These are phyloP conservation scores for Flabesymbios commensalis DNA, from an alignment of 2,888 invertebrate genomes.

Conservation along the genomic window DNA sequence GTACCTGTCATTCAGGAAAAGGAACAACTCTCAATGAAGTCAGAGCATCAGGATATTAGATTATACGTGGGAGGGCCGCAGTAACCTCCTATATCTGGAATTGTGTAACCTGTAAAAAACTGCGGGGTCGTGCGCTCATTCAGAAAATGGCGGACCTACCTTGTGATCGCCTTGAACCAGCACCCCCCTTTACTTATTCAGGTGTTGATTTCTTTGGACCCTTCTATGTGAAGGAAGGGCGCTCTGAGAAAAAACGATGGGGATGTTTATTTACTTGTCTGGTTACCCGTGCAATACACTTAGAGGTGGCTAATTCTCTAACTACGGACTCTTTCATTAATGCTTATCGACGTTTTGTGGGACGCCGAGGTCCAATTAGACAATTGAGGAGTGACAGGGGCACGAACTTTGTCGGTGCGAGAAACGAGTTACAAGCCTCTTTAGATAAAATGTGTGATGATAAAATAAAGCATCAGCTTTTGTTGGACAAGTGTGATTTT, in stretches of 20 bases:
- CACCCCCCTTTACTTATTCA: constrained; percentile 40
- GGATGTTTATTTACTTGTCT: constrained; percentile 51
- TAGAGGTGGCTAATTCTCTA: constrained; percentile 38
- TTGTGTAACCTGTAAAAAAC: constrained; percentile 47
- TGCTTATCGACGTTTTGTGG: constrained; percentile 27
- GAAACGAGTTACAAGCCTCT: constrained; percentile 26
- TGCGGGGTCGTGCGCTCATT: constrained; percentile 29
- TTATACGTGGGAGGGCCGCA: neutral
- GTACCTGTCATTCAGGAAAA: too few relatives aligned
- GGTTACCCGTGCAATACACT: constrained; percentile 44
- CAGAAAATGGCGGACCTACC: constrained; percentile 55
- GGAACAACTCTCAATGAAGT: too few relatives aligned
- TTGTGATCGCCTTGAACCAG: constrained; percentile 38
- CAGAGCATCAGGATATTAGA: neutral
- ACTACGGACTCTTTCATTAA: constrained; percentile 37
- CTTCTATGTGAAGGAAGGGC: constrained; percentile 38
- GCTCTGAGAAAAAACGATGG: constrained; percentile 42
- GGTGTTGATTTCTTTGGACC: constrained; percentile 56
- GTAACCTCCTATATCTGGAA: constrained; percentile 1
- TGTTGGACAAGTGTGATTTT: neutral
- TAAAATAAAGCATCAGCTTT: neutral
- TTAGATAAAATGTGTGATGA: neutral
- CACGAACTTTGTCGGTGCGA: constrained; percentile 30
- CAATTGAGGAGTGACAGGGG: constrained; percentile 27
- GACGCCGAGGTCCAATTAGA: constrained; percentile 27